Conservation (phyloP, 2,888 invertebrate species). For the Standfussiana lucernea region DNA sequence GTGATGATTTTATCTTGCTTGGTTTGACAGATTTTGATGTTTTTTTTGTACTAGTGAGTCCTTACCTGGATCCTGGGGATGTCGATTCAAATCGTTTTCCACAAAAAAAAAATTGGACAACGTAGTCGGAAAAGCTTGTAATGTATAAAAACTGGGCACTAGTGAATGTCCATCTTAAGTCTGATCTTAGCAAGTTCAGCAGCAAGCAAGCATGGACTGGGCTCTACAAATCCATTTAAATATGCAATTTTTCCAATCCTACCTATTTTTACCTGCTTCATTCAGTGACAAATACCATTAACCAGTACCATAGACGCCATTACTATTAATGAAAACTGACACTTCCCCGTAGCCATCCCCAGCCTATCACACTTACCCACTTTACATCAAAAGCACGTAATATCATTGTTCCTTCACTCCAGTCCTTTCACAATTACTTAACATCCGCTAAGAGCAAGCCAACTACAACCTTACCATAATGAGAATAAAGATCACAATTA, state of each 20-base stretch:
- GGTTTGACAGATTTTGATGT: not conserved
- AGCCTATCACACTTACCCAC: conserved; percentile 38
- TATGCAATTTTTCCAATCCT: too few species aligned
- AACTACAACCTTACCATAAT: not conserved
- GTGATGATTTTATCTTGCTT: not conserved
- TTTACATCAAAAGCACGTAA: conserved; percentile 52
- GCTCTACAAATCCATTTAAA: not conserved
- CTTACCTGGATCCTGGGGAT: not conserved
- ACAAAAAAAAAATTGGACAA: not conserved
- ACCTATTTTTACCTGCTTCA: too few species aligned
- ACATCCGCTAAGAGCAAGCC: not conserved
- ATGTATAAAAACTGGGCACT: not conserved
- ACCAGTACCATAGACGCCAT: not conserved
- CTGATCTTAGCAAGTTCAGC: not conserved
- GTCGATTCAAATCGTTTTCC: too few species aligned
- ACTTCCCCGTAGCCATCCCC: conserved; percentile 10
- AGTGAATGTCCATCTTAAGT: not conserved
- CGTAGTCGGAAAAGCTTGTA: not conserved
- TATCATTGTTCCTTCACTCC: conserved; percentile 31
- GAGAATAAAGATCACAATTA: not conserved
- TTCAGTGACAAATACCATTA: not conserved
- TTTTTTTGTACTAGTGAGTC: not conserved
- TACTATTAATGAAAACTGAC: conserved; percentile 26
- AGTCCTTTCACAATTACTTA: not conserved
- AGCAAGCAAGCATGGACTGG: not conserved